Evolutionary conservation across 2,888 invertebrate genomes (phyloP).

Genomic region (Andrena flavipes): DNA sequence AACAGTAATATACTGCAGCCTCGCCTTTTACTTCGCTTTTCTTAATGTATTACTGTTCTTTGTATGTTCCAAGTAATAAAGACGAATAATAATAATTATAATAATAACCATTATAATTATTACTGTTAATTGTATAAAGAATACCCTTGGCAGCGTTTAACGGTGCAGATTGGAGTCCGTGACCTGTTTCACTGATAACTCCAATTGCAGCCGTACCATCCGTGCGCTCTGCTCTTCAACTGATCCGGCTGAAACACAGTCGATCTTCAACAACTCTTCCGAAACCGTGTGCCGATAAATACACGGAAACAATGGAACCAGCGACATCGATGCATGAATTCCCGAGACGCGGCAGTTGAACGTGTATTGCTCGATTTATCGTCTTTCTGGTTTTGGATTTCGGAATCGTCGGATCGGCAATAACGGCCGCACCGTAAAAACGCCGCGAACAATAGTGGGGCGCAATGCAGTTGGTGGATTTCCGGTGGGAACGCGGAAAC

Average conservation of each 20-base stretch:
- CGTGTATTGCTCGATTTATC: conserved; percentile 42
- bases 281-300: conserved; percentile 19
- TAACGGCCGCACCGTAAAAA: conserved; percentile 49
- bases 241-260: conserved; percentile 1
- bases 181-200: conserved; percentile 9
- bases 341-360: conserved; percentile 22
- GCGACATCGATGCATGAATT: conserved; percentile 12
- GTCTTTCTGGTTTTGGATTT: conserved; percentile 41
- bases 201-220: neutral
- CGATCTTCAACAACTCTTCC: conserved; percentile 6
- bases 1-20: no score
- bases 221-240: neutral
- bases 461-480: conserved; percentile 35
- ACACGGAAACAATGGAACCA: conserved; percentile 17
- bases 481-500: conserved; percentile 20
- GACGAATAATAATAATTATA: no score
- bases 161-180: neutral
- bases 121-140: no score
- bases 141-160: neutral
- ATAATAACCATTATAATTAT: no score
- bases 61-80: no score
- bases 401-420: conserved; percentile 28
- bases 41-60: no score
- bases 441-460: conserved; percentile 41
- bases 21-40: no score